Base-by-base conservation (phyloP, 1,140 invertebrate species). In the Leguminivora glycinivorella region DNA sequence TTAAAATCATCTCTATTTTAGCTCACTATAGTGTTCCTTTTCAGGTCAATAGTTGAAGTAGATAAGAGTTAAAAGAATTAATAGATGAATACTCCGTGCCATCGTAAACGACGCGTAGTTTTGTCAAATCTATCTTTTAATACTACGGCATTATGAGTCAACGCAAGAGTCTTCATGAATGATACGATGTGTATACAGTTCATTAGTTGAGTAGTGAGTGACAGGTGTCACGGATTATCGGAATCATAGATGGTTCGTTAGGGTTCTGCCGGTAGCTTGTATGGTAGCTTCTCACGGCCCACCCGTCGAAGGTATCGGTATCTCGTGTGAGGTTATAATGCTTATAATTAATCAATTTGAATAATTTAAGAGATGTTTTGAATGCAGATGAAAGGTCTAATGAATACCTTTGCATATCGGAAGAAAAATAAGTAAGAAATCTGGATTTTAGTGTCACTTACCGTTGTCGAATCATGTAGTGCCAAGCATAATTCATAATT, bases 131-230 rank as follows among this genome's bases (percentile, higher is more conserved):
- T n/a, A n/a, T n/a, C n/a, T n/a, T n/a, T n/a, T n/a, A n/a, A n/a
- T n/a, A n/a, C n/a, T n/a, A n/a, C n/a, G n/a, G n/a, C n/a, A n/a
- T n/a, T n/a, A n/a, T n/a, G n/a, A n/a, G n/a, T n/a, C n/a, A n/a
- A n/a, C n/a, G n/a, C n/a, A n/a, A n/a, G n/a, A n/a, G n/a, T n/a
- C n/a, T n/a, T n/a, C n/a, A n/a, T n/a, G n/a, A n/a, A n/a, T n/a
- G n/a, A n/a, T n/a, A n/a, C n/a, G n/a, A n/a, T n/a, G n/a, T n/a
- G 47, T 22, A 52, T 52, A 52, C 47, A 63, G 25, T 63, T 63
- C 58, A 63, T 63, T 63, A 63, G 58, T 31, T 26, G 58, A 29
- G 26, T 12, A 4, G 24, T 63, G 58, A 63, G 25, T 63, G 58
- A 29, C 58, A 63, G 58, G 26, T 63, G 58, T 63, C 58, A 6